Evolutionary conservation across 2,888 invertebrate species (phyloP).

Genomic region (Campaea margaritaria): DNA sequence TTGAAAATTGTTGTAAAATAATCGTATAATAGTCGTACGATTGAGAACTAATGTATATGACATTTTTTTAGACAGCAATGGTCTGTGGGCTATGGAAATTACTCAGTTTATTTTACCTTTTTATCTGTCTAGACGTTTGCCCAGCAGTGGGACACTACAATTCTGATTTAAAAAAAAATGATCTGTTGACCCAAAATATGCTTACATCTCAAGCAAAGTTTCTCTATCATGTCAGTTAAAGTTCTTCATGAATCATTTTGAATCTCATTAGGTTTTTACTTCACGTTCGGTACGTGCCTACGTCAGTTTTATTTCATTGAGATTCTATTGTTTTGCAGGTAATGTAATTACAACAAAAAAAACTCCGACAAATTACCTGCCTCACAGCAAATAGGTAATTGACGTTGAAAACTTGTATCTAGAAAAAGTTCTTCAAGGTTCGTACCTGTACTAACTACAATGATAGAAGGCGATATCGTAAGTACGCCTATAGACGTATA

Average conservation of each 20-base stretch:
- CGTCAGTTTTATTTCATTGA: conserved; percentile 36
- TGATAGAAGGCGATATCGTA: not conserved
- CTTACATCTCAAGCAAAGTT: no score
- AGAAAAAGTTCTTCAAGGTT: conserved; percentile 50
- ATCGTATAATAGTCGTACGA: no score
- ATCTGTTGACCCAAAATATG: no score
- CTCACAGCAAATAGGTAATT: conserved; percentile 35
- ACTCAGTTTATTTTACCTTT: no score
- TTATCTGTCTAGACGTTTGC: no score
- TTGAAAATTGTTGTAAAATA: no score
- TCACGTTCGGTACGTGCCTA: conserved; percentile 6
- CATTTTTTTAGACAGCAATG: no score
- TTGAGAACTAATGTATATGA: no score
- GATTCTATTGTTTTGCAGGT: conserved; percentile 53
- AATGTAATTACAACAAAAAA: conserved; percentile 45
- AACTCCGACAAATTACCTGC: conserved; percentile 46
- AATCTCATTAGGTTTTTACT: conserved; percentile 38
- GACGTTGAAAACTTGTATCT: conserved; percentile 46
- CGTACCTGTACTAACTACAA: conserved; percentile 19
- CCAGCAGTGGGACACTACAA: no score
- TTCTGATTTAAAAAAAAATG: no score
- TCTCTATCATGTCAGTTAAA: conserved; percentile 9
- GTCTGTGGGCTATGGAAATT: no score
- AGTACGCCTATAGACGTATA: no score
- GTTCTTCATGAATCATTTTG: conserved; percentile 25